Evolutionary conservation across 2,888 invertebrate species (phyloP), one percentile per base, ranked within the genome.

Genomic region (Choristoneura rosaceana): DNA sequence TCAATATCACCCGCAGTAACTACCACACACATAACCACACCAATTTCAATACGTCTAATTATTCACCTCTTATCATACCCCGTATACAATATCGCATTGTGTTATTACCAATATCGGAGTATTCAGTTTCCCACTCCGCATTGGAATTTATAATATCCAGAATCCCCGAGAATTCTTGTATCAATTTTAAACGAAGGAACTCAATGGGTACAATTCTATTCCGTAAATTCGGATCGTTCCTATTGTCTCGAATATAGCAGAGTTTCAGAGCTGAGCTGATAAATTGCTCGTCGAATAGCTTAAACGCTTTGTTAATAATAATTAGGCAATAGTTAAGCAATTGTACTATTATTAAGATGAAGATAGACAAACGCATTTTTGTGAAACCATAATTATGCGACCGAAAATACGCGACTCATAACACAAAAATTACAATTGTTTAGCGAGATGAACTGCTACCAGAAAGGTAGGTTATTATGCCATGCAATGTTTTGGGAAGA

Each of bases 171-270:
- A 63, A 64, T 64, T 64, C 64, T 64, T 64, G 64, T 50, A 64
- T 64, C 64, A 64, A 64, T 64, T 64, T 64, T 33, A 64, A 64
- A 64, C 64, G 50, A 64, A 47, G 64, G 45, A 33, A 15, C 50
- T 58, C 59, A 59, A 67, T 58, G 59, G 45, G 76, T 75, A 71
- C 74, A 76, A 75, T 77, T 74, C 74, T 69, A 67, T 75, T 80
- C 80, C 81, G 83, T 82, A 84, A 84, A 82, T 81, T 77, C 70
- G 75, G 77, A 75, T 77, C 74, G 74, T 77, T 77, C 58, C 78
- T 75, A 86, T 88, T 88, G 87, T 87, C 84, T 79, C 82, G 76
- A 78, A 77, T 78, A 74, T 69, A 65, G 64, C 17, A 74, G 82
- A 83, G 88, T 88, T 65, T 71, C 70, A 2, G 2, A 45, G 14